Base-by-base conservation (phyloP, 2,888 invertebrate genomes). In the Clostera curtula region DNA sequence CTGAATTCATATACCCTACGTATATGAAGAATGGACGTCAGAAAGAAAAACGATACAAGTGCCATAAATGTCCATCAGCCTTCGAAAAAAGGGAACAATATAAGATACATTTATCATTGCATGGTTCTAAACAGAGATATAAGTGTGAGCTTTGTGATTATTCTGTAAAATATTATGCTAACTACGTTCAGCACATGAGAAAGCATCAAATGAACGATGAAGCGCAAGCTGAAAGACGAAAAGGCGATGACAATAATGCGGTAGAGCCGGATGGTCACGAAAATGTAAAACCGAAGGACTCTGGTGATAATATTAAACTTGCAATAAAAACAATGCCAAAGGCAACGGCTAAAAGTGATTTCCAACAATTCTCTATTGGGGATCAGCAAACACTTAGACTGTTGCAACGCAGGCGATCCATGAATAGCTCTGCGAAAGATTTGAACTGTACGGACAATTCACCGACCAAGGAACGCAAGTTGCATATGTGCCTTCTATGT, bases 21-120 rank as follows among this genome's bases (percentile, higher is more conserved):
- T 90, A 89, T 42, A 56, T 91, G 31, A 90, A 91, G 63, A 92
- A 92, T 55, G 92, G 92, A 0, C 85, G 89, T 3, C 77, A 90
- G 52, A 91, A 90, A 59, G 90, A 91, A 57, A 92, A 92, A 58
- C 86, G 91, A 3, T 93, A 92, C 69, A 92, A 93, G 67, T 93
- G 93, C 63, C 89, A 90, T 50, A 93, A 93, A 70, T 95, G 95
- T 59, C 95, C 95, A 0, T 93, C 93, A 21, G 93, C 93, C 0
- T 95, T 95, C 68, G 93, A 93, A 53, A 94, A 95, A 70, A 84
- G 91, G 18, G 90, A 92, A 51, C 93, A 95, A 63, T 95, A 92
- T 66, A 91, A 92, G 65, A 89, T 92, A 12, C 95, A 95, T 69
- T 71, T 92, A 45, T 90, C 90, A 9, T 74, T 95, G 21, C 95